A percentile compares a stretch with the other conserved stretches of the same genome.
These are phyloP conservation scores for Erebia epiphron DNA, from an alignment of 2,888 invertebrate species.

Conservation along the genomic window DNA sequence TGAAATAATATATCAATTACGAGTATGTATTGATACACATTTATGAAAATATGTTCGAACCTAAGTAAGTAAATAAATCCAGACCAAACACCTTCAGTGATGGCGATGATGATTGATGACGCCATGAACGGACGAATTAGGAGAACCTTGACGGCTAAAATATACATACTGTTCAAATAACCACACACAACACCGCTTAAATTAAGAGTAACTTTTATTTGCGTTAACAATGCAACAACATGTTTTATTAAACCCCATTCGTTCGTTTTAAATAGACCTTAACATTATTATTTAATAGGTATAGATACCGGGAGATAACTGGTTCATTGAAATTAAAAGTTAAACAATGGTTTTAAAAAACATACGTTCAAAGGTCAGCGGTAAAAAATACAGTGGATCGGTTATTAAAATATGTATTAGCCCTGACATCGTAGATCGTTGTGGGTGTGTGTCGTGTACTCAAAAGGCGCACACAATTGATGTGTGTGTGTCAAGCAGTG, in stretches of 20 bases:
- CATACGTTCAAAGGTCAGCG: slow-evolving; percentile 31
- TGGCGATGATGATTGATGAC: slow-evolving; percentile 27
- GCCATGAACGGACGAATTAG: slow-evolving; percentile 33
- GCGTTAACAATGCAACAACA: slow-evolving; percentile 2
- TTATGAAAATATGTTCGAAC: background rate
- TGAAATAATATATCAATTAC: background rate
- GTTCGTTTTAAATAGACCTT: background rate
- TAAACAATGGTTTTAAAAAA: slow-evolving; percentile 29
- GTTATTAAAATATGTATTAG: slow-evolving; percentile 59
- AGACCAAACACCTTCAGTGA: slow-evolving; percentile 22
- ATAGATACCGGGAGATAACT: background rate
- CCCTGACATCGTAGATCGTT: slow-evolving; percentile 60
- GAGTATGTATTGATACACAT: background rate
- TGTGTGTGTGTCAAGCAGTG: slow-evolving; percentile 51
- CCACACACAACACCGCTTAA: slow-evolving; percentile 12
- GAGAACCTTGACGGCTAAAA: slow-evolving; percentile 32
- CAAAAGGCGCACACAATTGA: slow-evolving; percentile 44
- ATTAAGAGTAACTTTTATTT: slow-evolving; percentile 24
- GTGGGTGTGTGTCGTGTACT: slow-evolving; percentile 51
- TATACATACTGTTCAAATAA: slow-evolving; percentile 31
- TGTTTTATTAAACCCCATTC: background rate
- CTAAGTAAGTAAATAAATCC: slow-evolving; percentile 1
- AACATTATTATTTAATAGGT: background rate
- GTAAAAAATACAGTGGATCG: slow-evolving; percentile 35
- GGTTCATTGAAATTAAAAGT: slow-evolving; percentile 12